phyloP scores from a whole-genome alignment of 37 sponge, comb jelly and placozoan genomes.

The Cliona cf. orientalis region DNA sequence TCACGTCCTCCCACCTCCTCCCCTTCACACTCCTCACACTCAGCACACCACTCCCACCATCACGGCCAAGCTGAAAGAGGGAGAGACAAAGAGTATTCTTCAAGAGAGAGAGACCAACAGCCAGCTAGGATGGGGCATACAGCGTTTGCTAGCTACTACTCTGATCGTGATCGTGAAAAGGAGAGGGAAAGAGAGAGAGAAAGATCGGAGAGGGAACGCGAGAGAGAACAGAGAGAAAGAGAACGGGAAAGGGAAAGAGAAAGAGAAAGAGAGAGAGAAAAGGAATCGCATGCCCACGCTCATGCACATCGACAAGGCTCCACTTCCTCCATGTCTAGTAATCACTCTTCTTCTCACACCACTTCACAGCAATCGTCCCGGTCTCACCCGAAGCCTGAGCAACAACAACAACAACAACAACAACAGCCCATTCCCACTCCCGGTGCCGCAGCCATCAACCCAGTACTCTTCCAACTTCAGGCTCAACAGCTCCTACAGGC shows the following conservation, averaged over 20 bases:
- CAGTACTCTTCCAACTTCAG: conserved; percentile 4
- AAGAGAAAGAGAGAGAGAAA: background rate
- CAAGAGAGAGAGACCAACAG: background rate
- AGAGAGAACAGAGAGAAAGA: conserved; percentile 10
- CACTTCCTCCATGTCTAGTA: conserved; percentile 22
- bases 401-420: conserved; percentile 18
- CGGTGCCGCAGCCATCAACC: conserved; percentile 1
- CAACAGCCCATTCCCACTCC: conserved; percentile 13
- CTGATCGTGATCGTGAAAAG: conserved; percentile 13
- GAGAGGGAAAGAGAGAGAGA: background rate
- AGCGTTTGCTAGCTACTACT: background rate
- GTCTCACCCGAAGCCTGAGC: background rate
- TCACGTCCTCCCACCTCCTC: background rate
- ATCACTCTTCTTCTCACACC: conserved; percentile 16
- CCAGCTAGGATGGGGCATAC: background rate
- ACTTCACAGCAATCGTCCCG: background rate
- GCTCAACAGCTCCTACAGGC: conserved; percentile 36
- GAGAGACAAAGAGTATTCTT: background rate
- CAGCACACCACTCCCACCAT: background rate
- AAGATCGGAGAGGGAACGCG: background rate
- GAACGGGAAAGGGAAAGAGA: conserved; percentile 4
- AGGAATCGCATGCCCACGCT: background rate
- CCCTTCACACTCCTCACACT: background rate
- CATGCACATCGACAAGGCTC: conserved; percentile 24
- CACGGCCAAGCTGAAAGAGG: background rate